A percentile compares a stretch with the other conserved stretches of the same genome.
Evolutionary conservation across 1,140 invertebrate species (phyloP).

Genomic region (Agrypnia vestita): DNA sequence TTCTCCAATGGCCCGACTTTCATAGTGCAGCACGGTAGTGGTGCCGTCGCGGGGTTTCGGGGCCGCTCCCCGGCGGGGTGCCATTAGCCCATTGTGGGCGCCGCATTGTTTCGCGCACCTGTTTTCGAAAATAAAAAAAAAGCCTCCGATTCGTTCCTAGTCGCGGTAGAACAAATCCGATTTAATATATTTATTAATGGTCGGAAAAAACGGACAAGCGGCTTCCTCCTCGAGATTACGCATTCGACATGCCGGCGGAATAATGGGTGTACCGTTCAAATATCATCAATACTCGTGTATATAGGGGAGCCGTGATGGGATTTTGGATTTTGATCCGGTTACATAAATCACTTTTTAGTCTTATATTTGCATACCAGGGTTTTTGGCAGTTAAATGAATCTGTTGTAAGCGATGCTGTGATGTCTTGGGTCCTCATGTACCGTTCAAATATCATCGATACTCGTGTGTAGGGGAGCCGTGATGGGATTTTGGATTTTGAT

Average conservation of each 20-base stretch:
- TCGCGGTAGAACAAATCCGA: constrained; percentile 21
- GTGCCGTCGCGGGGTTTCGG: background rate
- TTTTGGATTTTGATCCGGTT: no score
- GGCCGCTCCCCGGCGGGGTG: constrained; percentile 3
- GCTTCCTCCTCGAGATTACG: constrained; percentile 9
- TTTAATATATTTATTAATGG: constrained; percentile 32
- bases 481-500: no score
- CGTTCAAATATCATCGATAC: no score
- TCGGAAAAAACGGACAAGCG: background rate
- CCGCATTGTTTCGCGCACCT: constrained; percentile 17
- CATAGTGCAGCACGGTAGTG: constrained; percentile 21
- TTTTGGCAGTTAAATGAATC: no score
- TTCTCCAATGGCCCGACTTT: background rate
- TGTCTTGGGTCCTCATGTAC: no score
- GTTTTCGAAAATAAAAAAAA: constrained; percentile 4
- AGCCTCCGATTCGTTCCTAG: constrained; percentile 20
- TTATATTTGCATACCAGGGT: no score
- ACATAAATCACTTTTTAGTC: no score
- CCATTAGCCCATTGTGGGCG: background rate
- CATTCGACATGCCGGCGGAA: background rate
- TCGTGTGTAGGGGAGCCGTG: no score
- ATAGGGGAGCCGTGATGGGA: no score
- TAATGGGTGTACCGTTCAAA: background rate
- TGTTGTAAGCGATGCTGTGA: no score
- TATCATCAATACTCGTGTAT: background rate